Conservation (phyloP, 2,888 invertebrate genomes). For the Galerucella calmariensis region DNA sequence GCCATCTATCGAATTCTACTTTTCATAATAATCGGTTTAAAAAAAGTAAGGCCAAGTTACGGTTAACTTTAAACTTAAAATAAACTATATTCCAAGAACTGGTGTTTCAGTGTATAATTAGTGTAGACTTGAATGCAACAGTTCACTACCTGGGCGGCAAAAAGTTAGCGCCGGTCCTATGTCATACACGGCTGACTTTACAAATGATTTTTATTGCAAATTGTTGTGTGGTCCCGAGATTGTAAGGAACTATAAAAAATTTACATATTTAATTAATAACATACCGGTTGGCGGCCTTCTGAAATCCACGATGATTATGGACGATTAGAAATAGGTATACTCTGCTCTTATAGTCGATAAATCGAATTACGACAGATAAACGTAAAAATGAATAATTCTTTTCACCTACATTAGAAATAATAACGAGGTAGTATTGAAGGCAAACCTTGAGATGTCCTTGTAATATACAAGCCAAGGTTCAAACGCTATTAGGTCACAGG, state of each 20-base stretch:
- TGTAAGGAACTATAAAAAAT: constrained; percentile 35
- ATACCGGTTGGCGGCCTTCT: constrained; percentile 31
- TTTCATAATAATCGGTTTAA: no score
- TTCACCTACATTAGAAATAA: no score
- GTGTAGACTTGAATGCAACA: neutral
- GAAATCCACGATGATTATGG: constrained; percentile 25
- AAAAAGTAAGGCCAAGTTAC: no score
- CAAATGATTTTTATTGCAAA: constrained; percentile 37
- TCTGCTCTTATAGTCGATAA: neutral
- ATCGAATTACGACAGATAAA: neutral
- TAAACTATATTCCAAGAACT: no score
- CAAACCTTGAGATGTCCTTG: no score
- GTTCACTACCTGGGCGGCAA: constrained; percentile 6
- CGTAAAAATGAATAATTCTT: neutral
- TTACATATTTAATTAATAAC: constrained; percentile 34
- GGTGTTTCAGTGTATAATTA: neutral
- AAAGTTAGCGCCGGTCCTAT: constrained; percentile 13
- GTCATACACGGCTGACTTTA: constrained; percentile 8
- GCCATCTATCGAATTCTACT: no score
- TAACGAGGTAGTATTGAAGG: no score
- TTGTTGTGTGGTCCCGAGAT: constrained; percentile 35
- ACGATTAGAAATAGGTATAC: constrained; percentile 20
- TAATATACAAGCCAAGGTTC: no score
- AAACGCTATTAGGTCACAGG: no score
- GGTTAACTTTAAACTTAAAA: no score